Evolutionary conservation across 2,888 invertebrate genomes (phyloP), one percentile per base, ranked within the genome.

Genomic region (Synanthedon tipuliformis): DNA sequence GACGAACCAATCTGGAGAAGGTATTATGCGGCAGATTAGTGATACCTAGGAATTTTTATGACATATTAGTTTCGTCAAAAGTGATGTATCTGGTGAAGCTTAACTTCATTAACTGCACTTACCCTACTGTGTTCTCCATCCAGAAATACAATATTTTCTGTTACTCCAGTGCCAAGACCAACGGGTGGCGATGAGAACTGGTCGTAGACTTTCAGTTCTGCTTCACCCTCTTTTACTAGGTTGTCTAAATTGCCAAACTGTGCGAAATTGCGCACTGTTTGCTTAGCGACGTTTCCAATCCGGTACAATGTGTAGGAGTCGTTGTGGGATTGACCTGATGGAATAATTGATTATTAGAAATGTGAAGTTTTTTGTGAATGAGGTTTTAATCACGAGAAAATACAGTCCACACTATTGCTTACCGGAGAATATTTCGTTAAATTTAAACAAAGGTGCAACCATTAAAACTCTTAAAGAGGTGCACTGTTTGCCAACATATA

Each of bases 61-160:
- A n/a, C n/a, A n/a, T 45, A 13, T n/a, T 45, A 13, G 7, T 45
- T 15, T 13, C n/a, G 15, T 4, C 13, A 13, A 15, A 15, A n/a
- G 8, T 7, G 1, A 45, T 45, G 11, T 13, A 12, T 15, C 15
- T 5, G 13, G 1, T 12, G 13, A 3, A 15, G 45, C 1, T 45
- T 34, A 34, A 34, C 3, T 7, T 34, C 34, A 45, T 45, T 12
- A 2, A 13, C 8, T n/a, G 27, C 4, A 52, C 76, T 79, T 65
- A 91, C 94, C 89, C 91, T 85, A 57, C 94, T 94, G 85, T 96
- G 96, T 74, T 92, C 93, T 59, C 94, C 95, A 79, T 96, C 95
- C 55, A 95, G 92, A 76, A 97, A 94, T 73, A 95, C 92, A 77
- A 94, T 90, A n/a, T 93, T 91, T 69, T 92, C 92, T 1, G 93